Conservation (phyloP, 2,797 vertebrate genomes). For the Centroberyx gerrardi region DNA sequence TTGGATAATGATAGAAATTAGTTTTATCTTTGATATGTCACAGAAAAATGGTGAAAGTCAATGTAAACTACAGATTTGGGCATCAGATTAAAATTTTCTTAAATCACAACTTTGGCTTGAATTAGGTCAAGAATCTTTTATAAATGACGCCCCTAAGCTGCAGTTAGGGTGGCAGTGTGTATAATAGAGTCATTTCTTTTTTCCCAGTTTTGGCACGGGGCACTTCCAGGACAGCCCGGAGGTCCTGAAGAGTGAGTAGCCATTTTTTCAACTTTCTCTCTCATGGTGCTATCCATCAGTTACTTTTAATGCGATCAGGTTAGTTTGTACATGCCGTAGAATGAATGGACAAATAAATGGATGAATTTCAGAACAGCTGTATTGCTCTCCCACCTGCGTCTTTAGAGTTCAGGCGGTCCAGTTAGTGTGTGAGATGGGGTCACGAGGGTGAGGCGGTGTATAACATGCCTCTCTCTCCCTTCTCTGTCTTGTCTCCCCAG, state of each 20-base stretch:
- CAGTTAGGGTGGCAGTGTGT: background rate
- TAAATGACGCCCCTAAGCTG: no score
- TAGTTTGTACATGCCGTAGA: conserved; percentile 7
- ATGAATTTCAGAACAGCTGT: conserved; percentile 43
- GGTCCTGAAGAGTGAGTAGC: conserved; percentile 93
- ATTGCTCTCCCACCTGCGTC: conserved; percentile 44
- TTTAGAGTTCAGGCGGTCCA: conserved; percentile 72
- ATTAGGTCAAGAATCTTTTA: no score
- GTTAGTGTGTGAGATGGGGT: conserved; percentile 76
- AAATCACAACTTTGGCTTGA: no score
- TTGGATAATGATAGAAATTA: no score
- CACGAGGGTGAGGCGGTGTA: conserved; percentile 61
- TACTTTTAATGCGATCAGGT: conserved; percentile 44
- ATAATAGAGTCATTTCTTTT: conserved; percentile 39
- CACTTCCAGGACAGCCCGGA: conserved; percentile 90
- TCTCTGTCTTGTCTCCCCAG: conserved; percentile 82
- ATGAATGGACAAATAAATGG: background rate
- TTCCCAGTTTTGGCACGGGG: conserved; percentile 93
- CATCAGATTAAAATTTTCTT: no score
- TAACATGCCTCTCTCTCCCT: conserved; percentile 76
- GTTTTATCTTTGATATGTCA: no score
- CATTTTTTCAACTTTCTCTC: conserved; percentile 6
- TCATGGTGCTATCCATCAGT: conserved; percentile 15
- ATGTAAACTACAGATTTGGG: no score
- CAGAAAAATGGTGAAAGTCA: no score